A percentile compares a stretch with the other conserved stretches of the same genome.
Conservation (phyloP, 2,113 vertebrate genomes). For the Coryphaenoides rupestris region DNA sequence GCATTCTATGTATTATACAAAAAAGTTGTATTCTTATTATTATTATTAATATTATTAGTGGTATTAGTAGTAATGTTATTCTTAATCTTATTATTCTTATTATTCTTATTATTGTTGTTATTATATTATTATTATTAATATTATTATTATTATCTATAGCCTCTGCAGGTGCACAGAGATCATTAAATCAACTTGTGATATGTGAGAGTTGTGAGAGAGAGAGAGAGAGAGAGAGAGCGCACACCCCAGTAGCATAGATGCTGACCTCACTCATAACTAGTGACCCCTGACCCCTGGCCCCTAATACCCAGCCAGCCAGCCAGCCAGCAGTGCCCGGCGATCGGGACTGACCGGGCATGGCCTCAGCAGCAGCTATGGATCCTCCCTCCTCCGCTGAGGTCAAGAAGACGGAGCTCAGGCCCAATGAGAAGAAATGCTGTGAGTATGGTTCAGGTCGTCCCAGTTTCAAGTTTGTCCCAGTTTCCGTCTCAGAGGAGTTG, state of each 20-base stretch:
- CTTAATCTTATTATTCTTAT: background rate
- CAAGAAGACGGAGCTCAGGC: slow-evolving; percentile 53
- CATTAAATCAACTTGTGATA: no score
- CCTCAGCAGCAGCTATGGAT: slow-evolving; percentile 30
- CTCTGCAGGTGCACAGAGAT: no score
- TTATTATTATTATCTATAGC: no score
- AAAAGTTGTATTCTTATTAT: no score
- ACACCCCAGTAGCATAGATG: slow-evolving; percentile 22
- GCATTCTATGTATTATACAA: no score
- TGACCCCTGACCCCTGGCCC: slow-evolving; percentile 11
- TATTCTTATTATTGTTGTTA: background rate
- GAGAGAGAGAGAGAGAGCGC: background rate
- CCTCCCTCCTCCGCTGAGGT: slow-evolving; percentile 31
- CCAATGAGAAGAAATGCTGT: slow-evolving; percentile 75
- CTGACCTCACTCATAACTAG: slow-evolving; percentile 34
- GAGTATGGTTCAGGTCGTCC: slow-evolving; percentile 44
- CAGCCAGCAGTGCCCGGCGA: background rate
- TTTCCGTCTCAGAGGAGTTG: no score
- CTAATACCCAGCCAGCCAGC: slow-evolving; percentile 8
- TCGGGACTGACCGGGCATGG: background rate
- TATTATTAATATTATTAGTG: no score
- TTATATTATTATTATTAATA: no score
- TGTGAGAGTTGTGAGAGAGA: no score
- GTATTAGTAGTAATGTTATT: no score
- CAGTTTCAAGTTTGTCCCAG: no score